Conservation (phyloP, 2,113 vertebrate species). For the Zootoca vivipara region DNA sequence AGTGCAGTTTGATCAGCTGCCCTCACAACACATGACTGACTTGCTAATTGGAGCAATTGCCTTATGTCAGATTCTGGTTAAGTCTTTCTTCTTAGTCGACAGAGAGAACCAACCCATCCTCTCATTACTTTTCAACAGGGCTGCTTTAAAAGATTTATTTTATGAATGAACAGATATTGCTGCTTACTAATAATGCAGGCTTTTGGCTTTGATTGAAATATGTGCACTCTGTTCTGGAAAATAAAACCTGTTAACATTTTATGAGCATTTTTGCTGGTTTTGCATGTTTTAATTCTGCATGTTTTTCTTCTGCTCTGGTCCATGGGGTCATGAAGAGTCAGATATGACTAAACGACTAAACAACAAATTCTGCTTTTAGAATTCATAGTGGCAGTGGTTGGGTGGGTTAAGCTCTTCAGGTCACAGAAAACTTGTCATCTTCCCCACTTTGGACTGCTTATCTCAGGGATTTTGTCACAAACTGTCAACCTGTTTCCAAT, state of each 20-base stretch:
- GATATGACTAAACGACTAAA: too few species aligned
- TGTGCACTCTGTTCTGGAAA: not conserved
- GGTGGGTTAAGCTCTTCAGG: not conserved
- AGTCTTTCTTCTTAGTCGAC: not conserved
- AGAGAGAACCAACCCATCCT: not conserved
- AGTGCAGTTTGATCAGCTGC: not conserved
- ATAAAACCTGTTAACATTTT: not conserved
- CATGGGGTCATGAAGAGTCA: too few species aligned
- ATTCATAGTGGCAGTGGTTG: not conserved
- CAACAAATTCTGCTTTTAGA: not conserved
- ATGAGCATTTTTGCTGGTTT: not conserved
- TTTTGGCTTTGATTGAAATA: not conserved
- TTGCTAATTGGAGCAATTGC: not conserved
- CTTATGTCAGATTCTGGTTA: not conserved
- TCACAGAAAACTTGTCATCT: not conserved
- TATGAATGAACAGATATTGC: not conserved
- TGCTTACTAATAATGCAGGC: not conserved
- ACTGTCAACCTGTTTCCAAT: not conserved
- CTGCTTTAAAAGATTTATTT: not conserved
- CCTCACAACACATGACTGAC: not conserved
- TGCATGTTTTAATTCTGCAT: not conserved
- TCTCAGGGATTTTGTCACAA: not conserved
- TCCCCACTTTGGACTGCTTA: not conserved
- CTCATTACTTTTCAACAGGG: not conserved
- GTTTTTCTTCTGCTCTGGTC: too few species aligned